Conservation (phyloP, 1,140 invertebrate genomes). For the Meloidogyne exigua region DNA sequence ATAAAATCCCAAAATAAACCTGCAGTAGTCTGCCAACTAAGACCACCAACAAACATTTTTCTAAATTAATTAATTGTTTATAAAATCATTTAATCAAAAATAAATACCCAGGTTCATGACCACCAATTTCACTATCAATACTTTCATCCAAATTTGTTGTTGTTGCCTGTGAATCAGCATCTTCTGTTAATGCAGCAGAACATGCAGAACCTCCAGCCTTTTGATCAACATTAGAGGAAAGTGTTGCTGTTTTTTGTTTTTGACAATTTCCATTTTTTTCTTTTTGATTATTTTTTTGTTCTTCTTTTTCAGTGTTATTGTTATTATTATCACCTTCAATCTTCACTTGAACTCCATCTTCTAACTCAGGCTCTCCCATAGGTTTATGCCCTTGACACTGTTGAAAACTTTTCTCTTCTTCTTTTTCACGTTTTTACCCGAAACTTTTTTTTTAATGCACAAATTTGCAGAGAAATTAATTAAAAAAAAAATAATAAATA, state of each 20-base stretch:
- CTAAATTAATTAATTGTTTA: constrained; percentile 25
- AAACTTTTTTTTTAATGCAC: neutral
- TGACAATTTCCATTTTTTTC: neutral
- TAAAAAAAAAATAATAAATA: neutral
- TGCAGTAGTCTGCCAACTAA: constrained; percentile 98
- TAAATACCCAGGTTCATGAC: constrained; percentile 37
- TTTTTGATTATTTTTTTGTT: neutral
- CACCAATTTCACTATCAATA: constrained; percentile 19
- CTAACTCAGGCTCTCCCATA: neutral
- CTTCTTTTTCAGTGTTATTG: neutral
- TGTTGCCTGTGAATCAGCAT: constrained; percentile 25
- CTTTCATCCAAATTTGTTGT: constrained; percentile 29
- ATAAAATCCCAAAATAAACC: constrained; percentile 72
- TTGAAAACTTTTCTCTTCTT: neutral
- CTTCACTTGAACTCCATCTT: constrained; percentile 8
- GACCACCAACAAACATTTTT: constrained; percentile 99
- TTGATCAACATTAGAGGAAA: neutral
- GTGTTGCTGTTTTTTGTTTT: constrained; percentile 12
- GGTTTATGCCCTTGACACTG: neutral
- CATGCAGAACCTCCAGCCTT: constrained; percentile 13
- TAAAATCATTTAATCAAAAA: neutral
- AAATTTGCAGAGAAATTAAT: too few species aligned
- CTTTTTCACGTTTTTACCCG: neutral
- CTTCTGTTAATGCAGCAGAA: constrained; percentile 20
- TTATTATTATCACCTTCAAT: neutral